Base-by-base conservation (phyloP, 2,888 invertebrate species). In the Macrophya annulata region DNA sequence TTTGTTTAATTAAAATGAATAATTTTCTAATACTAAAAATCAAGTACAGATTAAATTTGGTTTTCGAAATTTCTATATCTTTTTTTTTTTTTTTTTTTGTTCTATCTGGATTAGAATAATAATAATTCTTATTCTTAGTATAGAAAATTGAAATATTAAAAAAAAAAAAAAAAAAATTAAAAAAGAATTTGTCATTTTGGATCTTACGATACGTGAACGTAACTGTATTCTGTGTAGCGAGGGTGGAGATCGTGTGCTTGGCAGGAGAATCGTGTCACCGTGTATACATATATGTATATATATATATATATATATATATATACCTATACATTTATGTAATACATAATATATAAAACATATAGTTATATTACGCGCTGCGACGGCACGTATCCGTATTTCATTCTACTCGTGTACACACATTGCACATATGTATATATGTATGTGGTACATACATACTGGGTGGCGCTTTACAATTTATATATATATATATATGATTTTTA, bases 281-380 rank as follows among this genome's bases (percentile, higher is more conserved):
- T 15, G 37, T 71, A 40, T 37, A 17, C 6, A 0, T 6, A 37
- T 40, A 40, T 8, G 17, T 12, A 9, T 9, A 68, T 31, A 37
- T 25, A 68, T 6, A 17, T 8, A 9, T 25, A 10, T 25, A 25
- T 62, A 62, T 4, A 25, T 62, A 62, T 62, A 62, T 62, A 21
- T 0, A 21, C 21, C 62, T 25, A 12, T 48, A 48, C 12, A 48
- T 48, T 1, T 48, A 48, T 48, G 62, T 17, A 40, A 71, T 71
- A 40, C 25, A 62, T 62, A 62, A 62, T 62, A 21, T 55, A 55
- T n/a, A 12, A 62, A n/a, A n/a, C n/a, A n/a, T 12, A 62, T 62
- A 12, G 62, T 62, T 62, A 62, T 62, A 62, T 62, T 62, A 62
- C 62, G 62, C 62, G 21, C 25, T 62, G 62, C 62, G 62, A 62